A percentile compares a stretch with the other conserved stretches of the same genome.
Conservation (phyloP, 2,797 vertebrate genomes). For the Silurus aristotelis region DNA sequence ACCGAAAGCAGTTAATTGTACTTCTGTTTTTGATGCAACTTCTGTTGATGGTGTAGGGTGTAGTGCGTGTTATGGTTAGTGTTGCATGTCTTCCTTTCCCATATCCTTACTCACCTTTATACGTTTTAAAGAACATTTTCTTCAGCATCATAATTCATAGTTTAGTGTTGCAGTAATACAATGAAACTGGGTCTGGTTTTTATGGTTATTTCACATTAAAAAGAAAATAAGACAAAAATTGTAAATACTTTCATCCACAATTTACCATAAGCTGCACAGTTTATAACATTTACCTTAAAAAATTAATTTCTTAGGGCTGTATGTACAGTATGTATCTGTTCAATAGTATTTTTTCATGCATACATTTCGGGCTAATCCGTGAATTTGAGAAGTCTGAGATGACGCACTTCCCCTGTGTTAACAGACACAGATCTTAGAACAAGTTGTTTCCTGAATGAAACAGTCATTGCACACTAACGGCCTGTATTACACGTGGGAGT, state of each 20-base stretch:
- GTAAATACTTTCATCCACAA: too few species aligned
- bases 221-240: background rate
- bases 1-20: background rate
- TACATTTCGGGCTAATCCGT: background rate
- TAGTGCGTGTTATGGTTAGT: slow-evolving; percentile 43
- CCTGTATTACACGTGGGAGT: slow-evolving; percentile 32
- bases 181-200: background rate
- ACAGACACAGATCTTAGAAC: slow-evolving; percentile 17
- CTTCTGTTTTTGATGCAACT: background rate
- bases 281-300: background rate
- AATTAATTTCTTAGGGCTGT: background rate
- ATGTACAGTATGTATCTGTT: background rate
- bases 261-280: background rate
- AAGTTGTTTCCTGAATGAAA: slow-evolving; percentile 54
- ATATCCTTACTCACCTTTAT: slow-evolving; percentile 45
- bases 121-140: slow-evolving; percentile 5
- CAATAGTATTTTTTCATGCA: background rate
- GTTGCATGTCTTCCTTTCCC: slow-evolving; percentile 38
- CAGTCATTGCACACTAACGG: slow-evolving; percentile 42
- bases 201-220: background rate
- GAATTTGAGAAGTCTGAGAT: slow-evolving; percentile 31
- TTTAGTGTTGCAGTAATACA: background rate
- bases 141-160: background rate
- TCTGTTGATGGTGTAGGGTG: background rate
- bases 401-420: slow-evolving; percentile 54